A percentile compares a stretch with the other conserved stretches of the same genome.
Conservation (phyloP, 2,797 vertebrate genomes). For the Euphonia xanthogaster region DNA sequence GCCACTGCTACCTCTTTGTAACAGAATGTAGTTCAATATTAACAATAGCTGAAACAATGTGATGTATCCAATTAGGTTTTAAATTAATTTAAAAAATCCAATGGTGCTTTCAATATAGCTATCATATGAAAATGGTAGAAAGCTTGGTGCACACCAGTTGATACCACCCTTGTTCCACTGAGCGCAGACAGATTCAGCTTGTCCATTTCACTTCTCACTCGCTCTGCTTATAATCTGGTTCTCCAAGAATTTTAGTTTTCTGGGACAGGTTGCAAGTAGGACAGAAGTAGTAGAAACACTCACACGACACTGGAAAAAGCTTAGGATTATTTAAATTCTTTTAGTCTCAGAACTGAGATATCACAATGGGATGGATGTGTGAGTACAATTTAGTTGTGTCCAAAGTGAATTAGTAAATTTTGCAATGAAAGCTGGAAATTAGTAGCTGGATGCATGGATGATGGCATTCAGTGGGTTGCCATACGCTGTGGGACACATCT, state of each 20-base stretch:
- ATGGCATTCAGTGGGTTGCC: not conserved
- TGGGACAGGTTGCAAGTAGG: not conserved
- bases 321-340: not conserved
- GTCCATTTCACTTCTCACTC: not conserved
- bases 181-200: not conserved
- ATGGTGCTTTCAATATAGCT: not conserved
- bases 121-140: not conserved
- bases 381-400: not conserved
- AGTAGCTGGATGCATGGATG: not conserved
- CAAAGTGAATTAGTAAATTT: not conserved
- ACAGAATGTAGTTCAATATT: not conserved
- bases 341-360: not conserved
- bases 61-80: not conserved
- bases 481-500: not conserved
- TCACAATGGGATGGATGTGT: not conserved
- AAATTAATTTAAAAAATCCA: not conserved
- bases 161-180: not conserved
- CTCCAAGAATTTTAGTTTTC: constrained; percentile 25
- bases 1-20: not conserved
- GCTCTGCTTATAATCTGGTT: constrained; percentile 32
- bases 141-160: not conserved
- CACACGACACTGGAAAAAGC: not conserved
- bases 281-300: not conserved
- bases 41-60: not conserved
- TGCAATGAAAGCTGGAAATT: not conserved